phyloP scores from a whole-genome alignment of 1,140 invertebrate genomes.

The Alviniconcha marisindica region DNA sequence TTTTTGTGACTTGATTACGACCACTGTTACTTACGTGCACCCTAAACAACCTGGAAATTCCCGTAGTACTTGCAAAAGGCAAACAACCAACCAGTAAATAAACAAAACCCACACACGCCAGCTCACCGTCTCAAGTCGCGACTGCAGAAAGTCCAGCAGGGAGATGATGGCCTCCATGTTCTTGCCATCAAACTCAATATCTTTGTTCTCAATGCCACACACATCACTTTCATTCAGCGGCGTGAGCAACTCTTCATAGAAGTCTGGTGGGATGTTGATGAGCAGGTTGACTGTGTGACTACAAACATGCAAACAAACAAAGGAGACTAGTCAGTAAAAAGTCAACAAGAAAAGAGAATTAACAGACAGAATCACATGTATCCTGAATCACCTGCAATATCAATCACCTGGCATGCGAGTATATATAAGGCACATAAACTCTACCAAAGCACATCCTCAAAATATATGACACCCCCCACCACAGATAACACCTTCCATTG shows the following conservation, averaged over 20 bases:
- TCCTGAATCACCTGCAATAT: too few species aligned
- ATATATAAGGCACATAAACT: too few species aligned
- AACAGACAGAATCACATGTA: neutral
- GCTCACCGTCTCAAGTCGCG: conserved; percentile 78
- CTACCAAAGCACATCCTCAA: too few species aligned
- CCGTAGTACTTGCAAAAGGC: too few species aligned
- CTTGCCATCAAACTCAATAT: conserved; percentile 81
- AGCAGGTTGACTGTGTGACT: conserved; percentile 81
- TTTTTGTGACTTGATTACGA: too few species aligned
- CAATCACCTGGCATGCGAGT: too few species aligned
- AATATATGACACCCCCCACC: too few species aligned
- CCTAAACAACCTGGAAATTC: too few species aligned
- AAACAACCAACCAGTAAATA: too few species aligned
- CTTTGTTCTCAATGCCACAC: conserved; percentile 72
- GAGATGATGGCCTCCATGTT: conserved; percentile 85
- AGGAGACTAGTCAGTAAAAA: neutral
- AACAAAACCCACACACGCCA: too few species aligned
- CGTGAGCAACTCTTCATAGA: conserved; percentile 79
- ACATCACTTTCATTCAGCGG: conserved; percentile 73
- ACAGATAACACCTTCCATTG: too few species aligned
- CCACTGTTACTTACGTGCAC: too few species aligned
- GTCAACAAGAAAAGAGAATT: neutral
- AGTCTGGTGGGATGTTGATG: conserved; percentile 78
- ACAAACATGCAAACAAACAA: conserved; percentile 46
- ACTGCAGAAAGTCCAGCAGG: conserved; percentile 82